Conservation (phyloP, 2,113 vertebrate genomes). For the Varanus komodoensis region DNA sequence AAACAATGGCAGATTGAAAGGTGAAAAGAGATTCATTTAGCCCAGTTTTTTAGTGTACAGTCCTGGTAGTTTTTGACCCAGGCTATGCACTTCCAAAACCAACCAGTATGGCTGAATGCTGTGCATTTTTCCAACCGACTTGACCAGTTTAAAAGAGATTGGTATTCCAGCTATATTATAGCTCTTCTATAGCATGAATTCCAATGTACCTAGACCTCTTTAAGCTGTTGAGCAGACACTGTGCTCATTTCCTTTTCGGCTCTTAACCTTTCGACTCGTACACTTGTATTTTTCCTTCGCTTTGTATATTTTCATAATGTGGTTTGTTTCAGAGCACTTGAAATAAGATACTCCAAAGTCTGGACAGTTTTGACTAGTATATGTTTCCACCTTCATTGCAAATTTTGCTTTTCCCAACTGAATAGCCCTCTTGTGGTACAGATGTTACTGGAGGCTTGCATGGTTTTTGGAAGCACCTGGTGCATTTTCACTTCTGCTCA, state of each 20-base stretch:
- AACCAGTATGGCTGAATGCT: background rate
- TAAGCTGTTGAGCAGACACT: background rate
- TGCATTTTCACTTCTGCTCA: background rate
- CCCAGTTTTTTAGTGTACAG: background rate
- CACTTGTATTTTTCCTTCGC: background rate
- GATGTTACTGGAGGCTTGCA: background rate
- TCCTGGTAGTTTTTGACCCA: background rate
- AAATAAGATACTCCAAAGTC: background rate
- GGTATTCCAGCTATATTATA: background rate
- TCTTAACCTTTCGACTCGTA: background rate
- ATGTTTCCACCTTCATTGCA: conserved; percentile 4
- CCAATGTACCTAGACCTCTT: background rate
- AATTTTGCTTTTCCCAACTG: background rate
- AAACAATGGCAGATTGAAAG: background rate
- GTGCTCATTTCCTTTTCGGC: background rate
- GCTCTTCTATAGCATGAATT: background rate
- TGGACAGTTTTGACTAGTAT: background rate
- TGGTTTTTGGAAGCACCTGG: background rate
- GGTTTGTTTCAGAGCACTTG: background rate
- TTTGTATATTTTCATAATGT: background rate
- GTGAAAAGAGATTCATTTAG: background rate
- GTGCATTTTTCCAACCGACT: background rate
- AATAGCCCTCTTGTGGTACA: background rate
- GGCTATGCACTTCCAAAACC: background rate
- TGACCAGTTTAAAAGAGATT: background rate